These are phyloP conservation scores for Malurus leucopterus DNA, from an alignment of 2,797 vertebrate species.

Conservation along the genomic window DNA sequence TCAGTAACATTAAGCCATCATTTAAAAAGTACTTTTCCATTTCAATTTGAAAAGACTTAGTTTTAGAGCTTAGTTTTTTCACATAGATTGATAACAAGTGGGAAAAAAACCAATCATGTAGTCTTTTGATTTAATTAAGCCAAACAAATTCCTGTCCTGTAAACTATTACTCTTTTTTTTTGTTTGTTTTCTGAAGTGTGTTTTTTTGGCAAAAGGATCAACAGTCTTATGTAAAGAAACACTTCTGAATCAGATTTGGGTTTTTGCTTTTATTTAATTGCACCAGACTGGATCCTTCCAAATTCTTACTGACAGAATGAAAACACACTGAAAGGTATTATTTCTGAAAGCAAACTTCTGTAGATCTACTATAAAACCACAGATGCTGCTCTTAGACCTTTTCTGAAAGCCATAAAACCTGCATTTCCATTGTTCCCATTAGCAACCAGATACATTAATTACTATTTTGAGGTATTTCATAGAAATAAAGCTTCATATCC, in stretches of 20 bases:
- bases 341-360: neutral
- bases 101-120: neutral
- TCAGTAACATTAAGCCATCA: neutral
- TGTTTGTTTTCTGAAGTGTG: no score
- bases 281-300: neutral
- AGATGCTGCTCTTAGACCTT: neutral
- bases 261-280: neutral
- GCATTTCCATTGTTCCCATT: neutral
- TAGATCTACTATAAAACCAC: neutral
- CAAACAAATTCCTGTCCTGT: neutral
- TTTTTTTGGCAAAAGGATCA: neutral
- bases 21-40: neutral
- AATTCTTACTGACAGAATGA: neutral
- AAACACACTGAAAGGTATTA: neutral
- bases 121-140: neutral
- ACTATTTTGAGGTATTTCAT: neutral
- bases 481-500: neutral
- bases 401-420: neutral
- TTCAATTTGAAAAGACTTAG: neutral
- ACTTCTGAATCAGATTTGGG: rapidly evolving
- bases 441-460: neutral
- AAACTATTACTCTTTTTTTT: neutral
- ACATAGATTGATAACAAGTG: neutral
- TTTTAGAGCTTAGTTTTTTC: neutral
- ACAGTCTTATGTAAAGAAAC: neutral